Evolutionary conservation across 2,888 invertebrate genomes (phyloP), one percentile per base, ranked within the genome.

Genomic region (Ophion ellenae): DNA sequence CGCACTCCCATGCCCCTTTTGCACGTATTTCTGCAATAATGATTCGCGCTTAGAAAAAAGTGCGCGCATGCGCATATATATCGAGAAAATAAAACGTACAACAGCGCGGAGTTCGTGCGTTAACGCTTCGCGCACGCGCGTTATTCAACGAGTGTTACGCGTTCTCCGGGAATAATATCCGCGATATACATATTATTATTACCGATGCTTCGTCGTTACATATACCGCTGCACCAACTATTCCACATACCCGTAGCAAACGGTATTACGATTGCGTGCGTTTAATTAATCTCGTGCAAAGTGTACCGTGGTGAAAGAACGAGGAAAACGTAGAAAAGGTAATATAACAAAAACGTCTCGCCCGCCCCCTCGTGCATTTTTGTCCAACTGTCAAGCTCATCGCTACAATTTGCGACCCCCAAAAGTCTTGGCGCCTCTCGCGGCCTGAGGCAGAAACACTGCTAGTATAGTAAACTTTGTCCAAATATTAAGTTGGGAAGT

Each of bases 41-140:
- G 40, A 61, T 59, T n/a, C 2, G 61, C 70, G 78, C 45, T 70
- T 70, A 61, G 45, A 32, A 40, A 67, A 17, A 57, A 20, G 24
- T 40, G 17, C 20, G 70, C 14, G 24, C 28, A 45, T 66, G 17
- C 24, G 67, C 11, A 66, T 53, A 17, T 4, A 53, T 32, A 32
- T 24, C 1, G 24, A 24, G 1, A 24, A 57, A 77, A 67, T n/a
- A 53, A 76, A 74, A 63, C 10, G 11, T 57, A 76, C 36, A 64
- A 24, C 28, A 28, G 20, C 36, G 64, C 24, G 24, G 2, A 45
- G 63, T 67, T 61, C 67, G 67, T 11, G 61, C 75, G 81, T 81
- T 81, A 61, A 77, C 81, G 71, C 73, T 84, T 80, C 67, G 77
- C 67, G 77, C 63, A 69, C 69, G 71, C 73, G 45, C 69, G 74